A percentile compares a stretch with the other conserved stretches of the same genome.
phyloP scores from a whole-genome alignment of 2,113 vertebrate species.

The Meles meles region DNA sequence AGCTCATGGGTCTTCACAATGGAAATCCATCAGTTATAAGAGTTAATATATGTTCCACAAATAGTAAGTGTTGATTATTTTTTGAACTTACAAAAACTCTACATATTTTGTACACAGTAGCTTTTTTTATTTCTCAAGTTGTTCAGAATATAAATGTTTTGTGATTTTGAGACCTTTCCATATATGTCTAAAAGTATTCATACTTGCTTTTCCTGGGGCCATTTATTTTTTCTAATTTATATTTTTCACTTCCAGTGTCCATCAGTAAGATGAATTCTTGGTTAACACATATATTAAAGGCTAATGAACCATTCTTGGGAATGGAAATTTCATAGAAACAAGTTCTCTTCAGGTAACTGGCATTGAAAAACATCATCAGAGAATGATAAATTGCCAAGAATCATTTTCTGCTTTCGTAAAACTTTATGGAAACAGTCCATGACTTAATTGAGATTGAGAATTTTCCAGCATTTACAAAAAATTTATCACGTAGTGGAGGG shows the following conservation, averaged over 20 bases:
- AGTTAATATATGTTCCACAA: background rate
- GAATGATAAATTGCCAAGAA: slow-evolving; percentile 5
- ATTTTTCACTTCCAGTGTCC: background rate
- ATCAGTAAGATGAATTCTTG: background rate
- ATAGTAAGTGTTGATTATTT: background rate
- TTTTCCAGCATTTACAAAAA: background rate
- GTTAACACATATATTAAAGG: background rate
- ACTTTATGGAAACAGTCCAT: background rate
- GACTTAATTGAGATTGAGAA: background rate
- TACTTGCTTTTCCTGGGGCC: background rate
- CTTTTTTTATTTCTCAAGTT: background rate
- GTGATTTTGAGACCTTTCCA: background rate
- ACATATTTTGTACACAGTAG: background rate
- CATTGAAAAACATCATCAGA: background rate
- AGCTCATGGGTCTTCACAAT: background rate
- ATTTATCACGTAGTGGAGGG: background rate
- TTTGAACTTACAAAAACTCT: background rate
- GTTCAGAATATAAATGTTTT: background rate
- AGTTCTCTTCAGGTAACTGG: background rate
- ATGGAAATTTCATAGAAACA: background rate
- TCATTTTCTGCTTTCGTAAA: background rate
- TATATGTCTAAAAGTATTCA: background rate
- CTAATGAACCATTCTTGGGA: background rate
- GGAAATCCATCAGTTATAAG: background rate
- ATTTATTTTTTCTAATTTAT: background rate